These are phyloP conservation scores for Troglohyphantes excavatus DNA, from an alignment of 2,888 invertebrate genomes.

Conservation along the genomic window DNA sequence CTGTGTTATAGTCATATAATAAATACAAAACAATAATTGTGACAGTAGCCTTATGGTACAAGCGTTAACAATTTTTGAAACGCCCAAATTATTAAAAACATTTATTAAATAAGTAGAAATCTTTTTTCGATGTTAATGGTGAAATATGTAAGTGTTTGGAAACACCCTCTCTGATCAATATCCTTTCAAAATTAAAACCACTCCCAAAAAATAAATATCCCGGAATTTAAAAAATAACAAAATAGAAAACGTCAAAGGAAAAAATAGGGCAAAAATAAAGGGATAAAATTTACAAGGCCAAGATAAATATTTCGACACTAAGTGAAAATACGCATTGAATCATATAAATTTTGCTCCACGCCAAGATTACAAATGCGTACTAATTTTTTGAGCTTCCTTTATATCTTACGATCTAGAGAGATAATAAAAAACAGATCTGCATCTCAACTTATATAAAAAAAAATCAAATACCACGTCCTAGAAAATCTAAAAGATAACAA, in stretches of 20 bases:
- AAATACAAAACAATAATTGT: no score
- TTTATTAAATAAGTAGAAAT: no score
- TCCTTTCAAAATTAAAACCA: no score
- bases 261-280: neutral
- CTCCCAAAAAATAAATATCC: no score
- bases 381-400: slow-evolving; percentile 1
- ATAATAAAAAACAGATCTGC: slow-evolving; percentile 37
- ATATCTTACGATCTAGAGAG: neutral
- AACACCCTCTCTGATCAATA: no score
- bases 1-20: no score
- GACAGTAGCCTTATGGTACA: no score
- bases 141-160: no score
- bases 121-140: no score
- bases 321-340: neutral
- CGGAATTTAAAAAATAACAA: no score
- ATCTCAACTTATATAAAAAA: slow-evolving; percentile 12
- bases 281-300: neutral
- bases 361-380: slow-evolving; percentile 1
- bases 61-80: no score
- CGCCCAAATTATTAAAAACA: no score
- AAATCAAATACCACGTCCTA: neutral
- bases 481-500: slow-evolving; percentile 26
- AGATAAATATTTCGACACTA: neutral
- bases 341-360: neutral
- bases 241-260: neutral